phyloP scores from a whole-genome alignment of 2,888 invertebrate species.

The Tridacna gigas region DNA sequence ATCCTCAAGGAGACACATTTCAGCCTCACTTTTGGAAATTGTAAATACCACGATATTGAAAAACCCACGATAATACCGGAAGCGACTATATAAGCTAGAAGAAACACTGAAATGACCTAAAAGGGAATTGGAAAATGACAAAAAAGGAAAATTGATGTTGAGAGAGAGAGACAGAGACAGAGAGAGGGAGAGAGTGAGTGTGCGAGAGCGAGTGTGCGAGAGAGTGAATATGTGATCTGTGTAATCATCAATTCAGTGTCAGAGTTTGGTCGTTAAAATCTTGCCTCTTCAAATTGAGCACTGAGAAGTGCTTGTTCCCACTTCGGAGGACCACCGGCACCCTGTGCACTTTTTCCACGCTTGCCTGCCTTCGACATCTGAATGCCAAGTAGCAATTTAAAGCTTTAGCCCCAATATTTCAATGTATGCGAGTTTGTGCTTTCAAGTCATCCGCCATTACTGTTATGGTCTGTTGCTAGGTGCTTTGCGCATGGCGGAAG shows the following conservation, averaged over 20 bases:
- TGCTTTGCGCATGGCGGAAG: slow-evolving; percentile 63
- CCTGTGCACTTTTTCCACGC: slow-evolving; percentile 78
- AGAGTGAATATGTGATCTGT: neutral
- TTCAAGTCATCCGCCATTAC: slow-evolving; percentile 72
- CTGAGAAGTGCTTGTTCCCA: slow-evolving; percentile 79
- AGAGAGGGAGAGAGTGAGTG: too few species aligned
- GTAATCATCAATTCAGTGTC: neutral
- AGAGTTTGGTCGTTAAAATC: too few species aligned
- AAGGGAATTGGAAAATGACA: too few species aligned
- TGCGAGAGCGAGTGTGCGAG: neutral
- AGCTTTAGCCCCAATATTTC: neutral
- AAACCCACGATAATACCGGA: too few species aligned
- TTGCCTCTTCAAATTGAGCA: slow-evolving; percentile 79
- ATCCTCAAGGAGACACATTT: too few species aligned
- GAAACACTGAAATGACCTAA: too few species aligned
- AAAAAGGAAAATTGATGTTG: too few species aligned
- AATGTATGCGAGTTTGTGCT: neutral
- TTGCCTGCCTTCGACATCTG: slow-evolving; percentile 80
- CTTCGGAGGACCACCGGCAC: slow-evolving; percentile 73
- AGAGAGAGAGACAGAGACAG: too few species aligned
- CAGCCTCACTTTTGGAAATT: too few species aligned
- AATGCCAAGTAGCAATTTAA: neutral
- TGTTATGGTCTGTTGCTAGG: slow-evolving; percentile 79
- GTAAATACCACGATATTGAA: too few species aligned
- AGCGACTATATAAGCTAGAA: too few species aligned